Base-by-base conservation (phyloP, 2,888 invertebrate genomes). In the Xestobium rufovillosum region DNA sequence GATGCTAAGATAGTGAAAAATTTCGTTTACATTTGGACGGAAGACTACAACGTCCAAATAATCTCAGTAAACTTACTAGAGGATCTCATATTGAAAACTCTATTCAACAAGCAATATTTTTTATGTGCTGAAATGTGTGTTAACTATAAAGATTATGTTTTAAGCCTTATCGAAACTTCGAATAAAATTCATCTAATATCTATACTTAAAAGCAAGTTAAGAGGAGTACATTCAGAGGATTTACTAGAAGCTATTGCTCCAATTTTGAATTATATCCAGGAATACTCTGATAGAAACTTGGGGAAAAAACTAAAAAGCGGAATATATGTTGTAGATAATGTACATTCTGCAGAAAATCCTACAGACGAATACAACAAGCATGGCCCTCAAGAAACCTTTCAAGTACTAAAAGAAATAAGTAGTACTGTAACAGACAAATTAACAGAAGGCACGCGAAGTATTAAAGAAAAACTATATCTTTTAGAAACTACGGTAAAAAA, bases 11-110 rank as follows among this genome's bases (percentile, higher is more conserved):
- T 78, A 14, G 63, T 75, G 15, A 65, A 73, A 39, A 72, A 78
- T 48, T 67, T 67, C 49, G 64, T 83, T 43, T 83, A 81, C 55
- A 51, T 82, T 31, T 82, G 81, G 80, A 63, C 73, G 6, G 55
- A 65, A 14, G 69, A 74, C 39, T 72, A 75, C 36, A 67, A 72
- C 52, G 63, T 83, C 41, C 66, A 73, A 39, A 70, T 70, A 47
- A 57, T 82, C 26, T 68, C 67, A 26, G 70, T 79, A 44, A 66
- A 70, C 49, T 70, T 72, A 34, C 56, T 80, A 16, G 79, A 83
- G 48, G 72, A 72, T 42, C 71, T 80, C 56, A 63, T 83, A 48
- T 51, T 79, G 11, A 71, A 72, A 52, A 70, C 76, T 48, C 76
- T 75, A 52, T 63, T 77, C 31, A 70, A 70, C 36, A 76, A 76